These are phyloP conservation scores for Chloroceryle amazona DNA, from an alignment of 2,797 vertebrate genomes.

Conservation along the genomic window DNA sequence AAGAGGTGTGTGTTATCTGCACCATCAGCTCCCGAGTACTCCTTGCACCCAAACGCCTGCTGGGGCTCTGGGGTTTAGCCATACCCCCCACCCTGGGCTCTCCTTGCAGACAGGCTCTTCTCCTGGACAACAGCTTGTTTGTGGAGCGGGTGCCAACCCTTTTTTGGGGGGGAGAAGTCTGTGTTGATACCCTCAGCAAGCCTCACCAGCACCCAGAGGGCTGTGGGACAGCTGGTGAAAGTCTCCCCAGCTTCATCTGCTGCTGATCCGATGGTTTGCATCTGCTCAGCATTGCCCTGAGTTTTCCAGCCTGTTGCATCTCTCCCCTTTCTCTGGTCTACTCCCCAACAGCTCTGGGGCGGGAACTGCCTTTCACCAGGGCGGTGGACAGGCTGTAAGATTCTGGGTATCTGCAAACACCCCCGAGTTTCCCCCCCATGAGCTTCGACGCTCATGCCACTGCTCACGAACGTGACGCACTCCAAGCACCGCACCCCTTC, in stretches of 20 bases:
- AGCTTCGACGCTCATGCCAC: fast-evolving
- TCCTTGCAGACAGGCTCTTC: background rate
- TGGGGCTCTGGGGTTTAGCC: background rate
- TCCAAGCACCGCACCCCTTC: fast-evolving
- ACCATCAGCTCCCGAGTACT: fast-evolving
- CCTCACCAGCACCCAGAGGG: background rate
- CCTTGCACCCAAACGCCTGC: background rate
- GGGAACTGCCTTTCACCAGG: background rate
- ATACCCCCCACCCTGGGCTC: background rate
- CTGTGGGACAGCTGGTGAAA: background rate
- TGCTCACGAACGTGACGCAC: fast-evolving
- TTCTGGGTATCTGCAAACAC: fast-evolving
- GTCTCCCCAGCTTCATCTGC: background rate
- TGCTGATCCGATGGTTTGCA: fast-evolving
- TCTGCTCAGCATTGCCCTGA: fast-evolving
- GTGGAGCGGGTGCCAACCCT: background rate
- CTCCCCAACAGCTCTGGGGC: background rate
- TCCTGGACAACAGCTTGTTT: background rate
- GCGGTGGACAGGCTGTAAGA: background rate
- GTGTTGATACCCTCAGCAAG: fast-evolving
- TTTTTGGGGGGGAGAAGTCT: background rate
- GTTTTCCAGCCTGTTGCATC: background rate
- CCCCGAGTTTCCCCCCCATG: fast-evolving
- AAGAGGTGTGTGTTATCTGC: background rate
- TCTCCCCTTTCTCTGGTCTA: background rate